These are phyloP conservation scores for Laterallus jamaicensis DNA, from an alignment of 2,113 vertebrate genomes.

Conservation along the genomic window DNA sequence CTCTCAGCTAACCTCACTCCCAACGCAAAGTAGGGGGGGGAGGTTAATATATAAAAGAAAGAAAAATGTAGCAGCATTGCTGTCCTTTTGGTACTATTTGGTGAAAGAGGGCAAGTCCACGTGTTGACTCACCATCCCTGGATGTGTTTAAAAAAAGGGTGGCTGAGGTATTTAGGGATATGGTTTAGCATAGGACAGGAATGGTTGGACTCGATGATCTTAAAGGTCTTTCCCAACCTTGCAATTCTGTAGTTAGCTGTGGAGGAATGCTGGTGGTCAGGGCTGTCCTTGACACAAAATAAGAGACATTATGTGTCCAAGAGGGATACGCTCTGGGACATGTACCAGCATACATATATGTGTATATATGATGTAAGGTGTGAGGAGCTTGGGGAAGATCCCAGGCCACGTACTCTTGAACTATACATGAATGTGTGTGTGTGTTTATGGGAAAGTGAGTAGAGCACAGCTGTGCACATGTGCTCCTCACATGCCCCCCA, in stretches of 20 bases:
- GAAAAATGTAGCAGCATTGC: neutral
- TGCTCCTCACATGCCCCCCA: neutral
- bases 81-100: neutral
- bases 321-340: neutral
- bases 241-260: neutral
- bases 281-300: neutral
- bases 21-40: neutral
- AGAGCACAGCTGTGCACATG: neutral
- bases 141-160: no score
- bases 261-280: neutral
- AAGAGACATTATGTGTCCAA: neutral
- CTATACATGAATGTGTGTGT: accelerated
- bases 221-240: no score
- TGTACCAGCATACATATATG: neutral
- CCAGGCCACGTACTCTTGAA: neutral
- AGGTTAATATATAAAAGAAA: neutral
- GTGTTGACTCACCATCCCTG: no score
- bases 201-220: no score
- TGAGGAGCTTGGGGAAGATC: neutral
- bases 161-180: no score
- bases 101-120: neutral
- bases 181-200: no score
- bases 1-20: neutral
- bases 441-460: neutral
- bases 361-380: neutral